Conservation (phyloP, 2,888 invertebrate genomes). For the Hydriomena furcata region DNA sequence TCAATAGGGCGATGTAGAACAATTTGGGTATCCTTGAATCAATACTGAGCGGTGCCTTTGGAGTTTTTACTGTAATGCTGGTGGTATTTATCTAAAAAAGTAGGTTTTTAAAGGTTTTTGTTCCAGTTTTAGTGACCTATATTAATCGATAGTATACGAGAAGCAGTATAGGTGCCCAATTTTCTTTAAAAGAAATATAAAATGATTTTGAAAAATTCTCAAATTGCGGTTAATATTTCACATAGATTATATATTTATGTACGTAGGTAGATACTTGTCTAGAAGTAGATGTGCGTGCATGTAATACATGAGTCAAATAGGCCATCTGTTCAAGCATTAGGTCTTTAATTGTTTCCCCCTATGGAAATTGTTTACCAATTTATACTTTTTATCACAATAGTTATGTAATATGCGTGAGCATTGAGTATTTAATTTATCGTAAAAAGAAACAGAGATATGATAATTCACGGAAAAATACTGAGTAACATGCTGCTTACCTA, state of each 20-base stretch:
- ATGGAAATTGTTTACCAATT: constrained; percentile 28
- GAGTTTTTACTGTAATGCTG: constrained; percentile 1
- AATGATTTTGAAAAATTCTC: no score
- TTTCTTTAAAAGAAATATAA: no score
- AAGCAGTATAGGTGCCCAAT: not conserved
- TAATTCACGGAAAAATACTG: constrained; percentile 62
- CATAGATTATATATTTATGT: not conserved
- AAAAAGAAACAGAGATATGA: constrained; percentile 40
- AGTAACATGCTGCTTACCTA: constrained; percentile 36
- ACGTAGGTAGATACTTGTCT: not conserved
- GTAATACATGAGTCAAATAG: constrained; percentile 25
- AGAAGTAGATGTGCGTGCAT: constrained; percentile 6
- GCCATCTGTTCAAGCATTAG: constrained; percentile 40
- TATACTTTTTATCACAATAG: constrained; percentile 10
- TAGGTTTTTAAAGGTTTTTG: no score
- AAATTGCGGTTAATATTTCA: not conserved
- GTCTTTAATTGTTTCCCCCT: constrained; percentile 29
- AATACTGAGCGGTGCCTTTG: constrained; percentile 36
- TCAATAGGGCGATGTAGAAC: constrained; percentile 38
- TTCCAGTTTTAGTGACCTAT: no score
- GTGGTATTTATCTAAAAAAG: not conserved
- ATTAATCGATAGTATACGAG: no score
- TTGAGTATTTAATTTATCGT: constrained; percentile 26
- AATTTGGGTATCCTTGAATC: constrained; percentile 38
- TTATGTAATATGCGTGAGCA: constrained; percentile 25